Conservation (phyloP, 2,797 vertebrate genomes). For the Sitta carolinensis region DNA sequence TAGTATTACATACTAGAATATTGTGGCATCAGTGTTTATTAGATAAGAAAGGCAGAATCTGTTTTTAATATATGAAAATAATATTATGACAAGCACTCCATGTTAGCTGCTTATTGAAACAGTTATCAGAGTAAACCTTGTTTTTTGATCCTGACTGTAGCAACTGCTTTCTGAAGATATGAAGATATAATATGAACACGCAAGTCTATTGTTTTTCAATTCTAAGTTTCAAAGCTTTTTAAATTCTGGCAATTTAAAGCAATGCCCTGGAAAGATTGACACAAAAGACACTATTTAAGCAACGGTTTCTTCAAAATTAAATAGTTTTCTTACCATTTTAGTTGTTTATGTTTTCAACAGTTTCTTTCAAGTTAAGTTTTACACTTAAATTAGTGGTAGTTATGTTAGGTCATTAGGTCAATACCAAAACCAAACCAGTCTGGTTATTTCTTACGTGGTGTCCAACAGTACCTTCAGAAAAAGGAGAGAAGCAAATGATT, state of each 20-base stretch:
- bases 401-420: neutral
- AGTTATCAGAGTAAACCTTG: conserved; percentile 7
- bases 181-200: neutral
- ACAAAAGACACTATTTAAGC: neutral
- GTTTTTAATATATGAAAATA: neutral
- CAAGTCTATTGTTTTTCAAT: neutral
- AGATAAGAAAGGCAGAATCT: neutral
- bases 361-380: neutral
- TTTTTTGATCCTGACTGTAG: neutral
- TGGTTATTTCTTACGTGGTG: neutral
- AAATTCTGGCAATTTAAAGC: neutral
- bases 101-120: conserved; percentile 33
- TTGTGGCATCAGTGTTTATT: neutral
- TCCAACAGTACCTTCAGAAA: neutral
- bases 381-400: neutral
- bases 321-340: neutral
- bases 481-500: neutral
- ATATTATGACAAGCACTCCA: neutral
- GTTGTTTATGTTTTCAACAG: neutral
- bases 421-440: neutral
- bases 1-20: neutral
- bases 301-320: neutral
- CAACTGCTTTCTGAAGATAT: neutral
- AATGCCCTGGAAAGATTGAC: neutral
- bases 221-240: neutral